Base-by-base conservation (phyloP, 2,797 vertebrate genomes). In the Luscinia luscinia region DNA sequence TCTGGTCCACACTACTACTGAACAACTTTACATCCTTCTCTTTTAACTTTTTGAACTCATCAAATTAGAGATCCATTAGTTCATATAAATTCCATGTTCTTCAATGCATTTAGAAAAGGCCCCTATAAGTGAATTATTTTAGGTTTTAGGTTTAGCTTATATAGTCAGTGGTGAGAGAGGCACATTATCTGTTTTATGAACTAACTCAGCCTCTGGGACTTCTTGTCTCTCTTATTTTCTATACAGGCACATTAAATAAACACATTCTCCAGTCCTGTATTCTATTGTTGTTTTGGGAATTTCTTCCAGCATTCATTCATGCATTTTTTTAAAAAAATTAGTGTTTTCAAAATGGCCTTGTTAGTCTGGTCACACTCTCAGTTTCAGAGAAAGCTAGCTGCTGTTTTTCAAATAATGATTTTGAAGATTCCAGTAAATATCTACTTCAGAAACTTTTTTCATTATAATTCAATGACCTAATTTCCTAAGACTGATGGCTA, bases 401-500 rank as follows among this genome's bases (percentile, higher is more conserved):
- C 87, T 94, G 46, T 49, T 84, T 94, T 94, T 93, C 59, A 78
- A 88, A 82, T 78, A 90, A 86, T 66, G 36, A 81, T 81, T 86
- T 78, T 75, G 63, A 94, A 88, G 84, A 94, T 86, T 90, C 66
- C 70, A 32, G 62, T 88, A 91, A 88, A 75, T 6, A 3, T 82
- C 73, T 75, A 36, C 88, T 90, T 95, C 52, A 54, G 14, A 48
- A 10, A 12, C 26, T 46, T 89, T 88, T 92, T 51, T 36, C 63
- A 32, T 68, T 55, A 27, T 54, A 77, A 64, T 84, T 94, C 59
- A 70, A 67, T 84, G 83, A 79, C 51, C 85, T 95, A 90, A 95
- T 92, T 95, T 96, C 93, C 92, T 94, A 89, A 86, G 21, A 38
- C 70, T 90, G 84, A 95, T 94, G 77, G 63, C 74, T 88, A 64